Evolutionary conservation across 1,140 invertebrate species (phyloP), one percentile per base, ranked within the genome.

Genomic region (Drosophila simulans): DNA sequence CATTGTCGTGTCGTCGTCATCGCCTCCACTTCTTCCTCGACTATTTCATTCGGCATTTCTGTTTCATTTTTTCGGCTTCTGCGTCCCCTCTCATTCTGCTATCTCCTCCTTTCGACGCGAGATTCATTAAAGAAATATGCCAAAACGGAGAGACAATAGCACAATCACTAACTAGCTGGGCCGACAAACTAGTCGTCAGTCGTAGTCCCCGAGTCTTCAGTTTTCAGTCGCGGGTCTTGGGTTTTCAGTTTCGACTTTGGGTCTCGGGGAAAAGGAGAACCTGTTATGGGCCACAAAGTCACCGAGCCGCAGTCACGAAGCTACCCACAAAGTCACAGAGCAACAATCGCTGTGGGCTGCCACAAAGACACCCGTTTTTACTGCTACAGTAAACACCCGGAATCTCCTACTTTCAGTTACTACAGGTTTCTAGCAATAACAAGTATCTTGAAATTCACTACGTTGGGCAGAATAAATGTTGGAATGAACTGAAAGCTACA

Each of bases 51-150:
- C 68, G 58, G 48, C 53, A 64, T 69, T 74, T 66, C 52, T 45
- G 69, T 59, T 13, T 39, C 37, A n/a, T 72, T 66, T 43, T 53
- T 70, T 48, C 35, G 46, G 57, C 52, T 66, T 59, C 40, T 53
- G 53, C 58, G 54, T 60, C 17, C 13, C n/a, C 20, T 63, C 25
- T 53, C 13, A 27, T 60, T 59, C 40, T n/a, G n/a, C 56, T 45
- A n/a, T 56, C 60, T 17, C 22, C 53, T 69, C 66, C 48, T 25
- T 17, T 27, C 43, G n/a, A 57, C 48, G 54, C 46, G 39, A 84
- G 73, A 89, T 89, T 89, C 85, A 89, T 89, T 89, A 89, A 89
- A 90, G 84, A 89, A 89, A 89, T 78, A 90, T 90, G 73, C 73
- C 77, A 90, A 73, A 65, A 54, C 52, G 60, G 53, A 71, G 80